Percentiles rank a stretch among this genome's conserved stretches.
Conservation (phyloP, 37 sponge, comb jelly and placozoan species). For the Lycopodina hypogea region DNA sequence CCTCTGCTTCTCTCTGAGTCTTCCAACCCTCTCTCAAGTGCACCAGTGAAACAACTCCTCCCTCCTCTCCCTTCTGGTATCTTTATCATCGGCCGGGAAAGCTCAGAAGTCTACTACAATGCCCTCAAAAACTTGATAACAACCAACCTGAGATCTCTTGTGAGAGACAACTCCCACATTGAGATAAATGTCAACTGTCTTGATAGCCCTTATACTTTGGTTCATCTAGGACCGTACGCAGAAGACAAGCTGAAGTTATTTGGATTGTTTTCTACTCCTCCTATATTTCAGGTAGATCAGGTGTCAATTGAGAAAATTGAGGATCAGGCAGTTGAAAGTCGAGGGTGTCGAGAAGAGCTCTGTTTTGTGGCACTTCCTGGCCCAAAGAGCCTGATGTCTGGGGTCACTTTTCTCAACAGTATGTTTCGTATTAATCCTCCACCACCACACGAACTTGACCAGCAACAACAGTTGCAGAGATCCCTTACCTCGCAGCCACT, state of each 20-base stretch:
- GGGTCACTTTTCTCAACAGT: background rate
- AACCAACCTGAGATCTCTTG: background rate
- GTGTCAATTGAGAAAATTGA: too few species aligned
- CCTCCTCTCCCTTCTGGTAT: slow-evolving; percentile 65
- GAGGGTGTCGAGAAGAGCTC: slow-evolving; percentile 32
- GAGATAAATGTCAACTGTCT: background rate
- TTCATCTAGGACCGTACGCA: slow-evolving; percentile 12
- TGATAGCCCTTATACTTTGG: background rate
- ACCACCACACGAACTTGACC: too few species aligned
- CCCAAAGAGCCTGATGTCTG: background rate
- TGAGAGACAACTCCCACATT: background rate
- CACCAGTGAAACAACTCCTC: background rate
- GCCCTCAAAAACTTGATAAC: slow-evolving; percentile 7
- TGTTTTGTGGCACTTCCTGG: slow-evolving; percentile 40
- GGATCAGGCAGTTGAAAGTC: too few species aligned
- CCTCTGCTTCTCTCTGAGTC: slow-evolving; percentile 4
- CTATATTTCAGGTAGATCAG: background rate
- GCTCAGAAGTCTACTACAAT: slow-evolving; percentile 23
- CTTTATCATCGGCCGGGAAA: slow-evolving; percentile 51
- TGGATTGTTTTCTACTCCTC: slow-evolving; percentile 22
- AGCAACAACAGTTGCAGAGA: too few species aligned
- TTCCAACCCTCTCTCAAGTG: background rate
- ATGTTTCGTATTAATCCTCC: background rate
- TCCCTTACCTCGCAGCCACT: background rate
- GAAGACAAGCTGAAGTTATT: slow-evolving; percentile 30